A percentile compares a stretch with the other conserved stretches of the same genome.
These are phyloP conservation scores for Tetragnatha versicolor DNA, from an alignment of 1,140 invertebrate genomes.

Conservation along the genomic window DNA sequence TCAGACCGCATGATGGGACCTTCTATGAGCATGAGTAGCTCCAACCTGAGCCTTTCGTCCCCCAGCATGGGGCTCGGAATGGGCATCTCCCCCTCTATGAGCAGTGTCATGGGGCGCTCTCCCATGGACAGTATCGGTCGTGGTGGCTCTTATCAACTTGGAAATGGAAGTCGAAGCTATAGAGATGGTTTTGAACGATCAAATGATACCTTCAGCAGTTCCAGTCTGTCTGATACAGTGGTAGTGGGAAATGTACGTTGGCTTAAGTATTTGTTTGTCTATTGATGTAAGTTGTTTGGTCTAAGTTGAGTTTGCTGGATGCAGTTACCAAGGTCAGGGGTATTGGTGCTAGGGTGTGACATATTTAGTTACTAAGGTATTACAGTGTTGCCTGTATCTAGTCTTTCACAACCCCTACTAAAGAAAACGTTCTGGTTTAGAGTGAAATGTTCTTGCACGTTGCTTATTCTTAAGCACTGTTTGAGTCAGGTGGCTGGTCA, in stretches of 20 bases:
- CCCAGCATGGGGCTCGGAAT: conserved; percentile 35
- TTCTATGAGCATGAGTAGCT: conserved; percentile 37
- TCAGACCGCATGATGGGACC: conserved; percentile 46
- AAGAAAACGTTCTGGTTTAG: too few species aligned
- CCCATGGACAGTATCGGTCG: conserved; percentile 34
- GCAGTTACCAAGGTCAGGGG: conserved; percentile 3
- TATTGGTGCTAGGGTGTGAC: too few species aligned
- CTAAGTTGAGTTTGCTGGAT: background rate
- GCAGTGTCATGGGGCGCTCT: conserved; percentile 41
- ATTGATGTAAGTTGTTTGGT: background rate
- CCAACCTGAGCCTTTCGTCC: conserved; percentile 31
- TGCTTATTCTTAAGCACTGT: too few species aligned
- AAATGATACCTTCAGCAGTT: conserved; percentile 36
- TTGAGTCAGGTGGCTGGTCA: too few species aligned
- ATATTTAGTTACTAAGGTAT: too few species aligned
- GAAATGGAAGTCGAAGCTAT: conserved; percentile 18
- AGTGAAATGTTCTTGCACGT: too few species aligned
- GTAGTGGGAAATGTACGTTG: conserved; percentile 50
- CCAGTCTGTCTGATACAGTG: conserved; percentile 44
- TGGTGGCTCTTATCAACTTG: conserved; percentile 22
- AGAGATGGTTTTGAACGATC: conserved; percentile 45
- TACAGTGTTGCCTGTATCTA: too few species aligned
- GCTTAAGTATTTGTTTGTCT: conserved; percentile 14
- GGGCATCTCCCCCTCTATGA: conserved; percentile 32
- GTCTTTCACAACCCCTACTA: too few species aligned